Evolutionary conservation across 2,888 invertebrate genomes (phyloP).

Genomic region (Entomobrya proxima): DNA sequence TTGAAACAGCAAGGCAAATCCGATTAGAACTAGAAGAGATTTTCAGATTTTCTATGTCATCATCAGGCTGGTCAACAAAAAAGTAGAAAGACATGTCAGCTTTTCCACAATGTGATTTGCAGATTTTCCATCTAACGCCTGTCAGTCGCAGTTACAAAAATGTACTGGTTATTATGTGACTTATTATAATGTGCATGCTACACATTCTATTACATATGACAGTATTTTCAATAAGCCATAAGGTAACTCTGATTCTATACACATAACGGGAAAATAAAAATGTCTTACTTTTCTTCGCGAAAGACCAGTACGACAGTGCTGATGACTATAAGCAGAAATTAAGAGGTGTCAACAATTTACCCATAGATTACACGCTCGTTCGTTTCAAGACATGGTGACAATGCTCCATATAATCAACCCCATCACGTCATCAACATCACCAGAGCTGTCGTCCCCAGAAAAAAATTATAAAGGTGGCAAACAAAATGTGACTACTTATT

Average conservation of each 20-base stretch:
- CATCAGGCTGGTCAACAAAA: neutral
- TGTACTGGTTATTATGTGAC: neutral
- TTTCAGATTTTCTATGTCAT: conserved; percentile 6
- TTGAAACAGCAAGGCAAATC: conserved; percentile 14
- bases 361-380: conserved; percentile 10
- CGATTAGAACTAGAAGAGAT: conserved; percentile 13
- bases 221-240: neutral
- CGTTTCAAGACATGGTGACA: neutral
- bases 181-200: neutral
- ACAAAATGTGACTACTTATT: conserved; percentile 5
- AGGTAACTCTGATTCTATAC: neutral
- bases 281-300: conserved; percentile 11
- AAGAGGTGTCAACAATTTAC: conserved; percentile 33
- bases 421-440: neutral
- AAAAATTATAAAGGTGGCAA: conserved; percentile 9
- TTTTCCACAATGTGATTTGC: conserved; percentile 25
- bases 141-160: no score
- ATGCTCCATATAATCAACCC: conserved; percentile 1
- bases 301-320: neutral
- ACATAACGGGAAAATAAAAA: neutral
- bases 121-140: conserved; percentile 10
- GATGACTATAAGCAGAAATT: neutral
- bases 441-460: no score
- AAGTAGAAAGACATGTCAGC: neutral
- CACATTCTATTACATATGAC: neutral